Base-by-base conservation (phyloP, 1,140 invertebrate species). In the Hypsibius dujardini region DNA sequence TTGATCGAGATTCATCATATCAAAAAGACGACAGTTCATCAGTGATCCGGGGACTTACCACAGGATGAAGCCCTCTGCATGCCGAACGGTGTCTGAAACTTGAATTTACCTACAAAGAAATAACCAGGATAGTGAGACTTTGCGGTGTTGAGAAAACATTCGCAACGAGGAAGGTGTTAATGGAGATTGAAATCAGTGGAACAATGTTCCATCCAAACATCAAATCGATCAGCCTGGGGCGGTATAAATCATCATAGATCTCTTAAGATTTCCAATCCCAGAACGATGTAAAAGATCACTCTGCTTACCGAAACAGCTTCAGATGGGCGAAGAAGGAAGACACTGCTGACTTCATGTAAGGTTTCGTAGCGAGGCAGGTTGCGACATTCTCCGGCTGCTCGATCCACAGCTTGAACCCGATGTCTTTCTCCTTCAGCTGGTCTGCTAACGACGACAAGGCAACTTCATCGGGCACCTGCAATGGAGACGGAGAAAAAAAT, bases 321-420 rank as follows among this genome's bases (percentile, higher is more conserved):
- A 91, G 88, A 78, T 89, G 86, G 76, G 88, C 90, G 72, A 97
- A 87, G 83, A 86, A 89, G 75, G 87, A 85, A 76, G 93, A 87
- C 15, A 96, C 82, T 71, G 86, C 81, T 62, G 87, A 84, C 81
- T 95, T 96, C 1, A 85, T 84, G 79, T 93, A 95, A 3, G 95
- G 95, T 80, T 95, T 95, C 1, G 88, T 80, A 46, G 89, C 95
- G 73, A 98, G 80, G 81, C 93, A 96, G 1, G 95, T 96, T 59
- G 91, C 85, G 77, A 93, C 88, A 80, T 95, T 91, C 83, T 98
- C 95, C 14, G 94, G 94, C 77, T 96, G 90, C 82, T 98, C 95
- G 73, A 92, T 88, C 95, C 95, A 98, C 40, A 97, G 76, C 80
- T 95, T 95, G 78, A 96, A 88, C 74, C 85, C 83, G 70, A 98